These are phyloP conservation scores for Drosophila arizonae DNA, from an alignment of 1,140 invertebrate genomes.

Conservation along the genomic window DNA sequence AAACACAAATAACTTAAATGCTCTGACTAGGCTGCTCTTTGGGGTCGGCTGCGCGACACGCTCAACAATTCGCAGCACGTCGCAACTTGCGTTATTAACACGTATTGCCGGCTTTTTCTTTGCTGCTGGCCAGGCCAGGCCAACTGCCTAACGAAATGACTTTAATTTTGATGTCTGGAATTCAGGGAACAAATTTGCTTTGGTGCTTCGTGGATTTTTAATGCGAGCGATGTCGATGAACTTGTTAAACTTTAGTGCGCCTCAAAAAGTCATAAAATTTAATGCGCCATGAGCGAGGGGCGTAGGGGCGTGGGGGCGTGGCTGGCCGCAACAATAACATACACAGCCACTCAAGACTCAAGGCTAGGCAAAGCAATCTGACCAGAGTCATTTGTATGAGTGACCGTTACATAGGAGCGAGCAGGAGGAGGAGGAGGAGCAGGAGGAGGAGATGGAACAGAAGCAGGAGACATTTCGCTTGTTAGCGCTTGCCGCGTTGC, in stretches of 20 bases:
- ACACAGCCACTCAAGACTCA: conserved; percentile 17
- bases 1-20: conserved; percentile 67
- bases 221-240: conserved; percentile 44
- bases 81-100: conserved; percentile 71
- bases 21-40: conserved; percentile 14
- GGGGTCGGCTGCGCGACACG: conserved; percentile 39
- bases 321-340: background rate
- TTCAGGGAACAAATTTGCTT: conserved; percentile 41
- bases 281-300: conserved; percentile 38
- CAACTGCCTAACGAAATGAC: conserved; percentile 44
- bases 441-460: background rate
- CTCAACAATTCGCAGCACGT: conserved; percentile 61
- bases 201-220: conserved; percentile 40
- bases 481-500: conserved; percentile 51
- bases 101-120: conserved; percentile 42
- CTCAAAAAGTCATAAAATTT: conserved; percentile 77
- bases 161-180: conserved; percentile 69
- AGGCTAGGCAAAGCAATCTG: conserved; percentile 37
- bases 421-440: background rate
- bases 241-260: conserved; percentile 72
- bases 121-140: background rate
- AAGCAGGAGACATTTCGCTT: conserved; percentile 31
- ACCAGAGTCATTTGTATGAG: conserved; percentile 60
- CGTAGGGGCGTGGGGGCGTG: background rate
- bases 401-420: conserved; percentile 11